Conservation (phyloP, 2,797 vertebrate genomes). For the Heteromormyrus szaboi region DNA sequence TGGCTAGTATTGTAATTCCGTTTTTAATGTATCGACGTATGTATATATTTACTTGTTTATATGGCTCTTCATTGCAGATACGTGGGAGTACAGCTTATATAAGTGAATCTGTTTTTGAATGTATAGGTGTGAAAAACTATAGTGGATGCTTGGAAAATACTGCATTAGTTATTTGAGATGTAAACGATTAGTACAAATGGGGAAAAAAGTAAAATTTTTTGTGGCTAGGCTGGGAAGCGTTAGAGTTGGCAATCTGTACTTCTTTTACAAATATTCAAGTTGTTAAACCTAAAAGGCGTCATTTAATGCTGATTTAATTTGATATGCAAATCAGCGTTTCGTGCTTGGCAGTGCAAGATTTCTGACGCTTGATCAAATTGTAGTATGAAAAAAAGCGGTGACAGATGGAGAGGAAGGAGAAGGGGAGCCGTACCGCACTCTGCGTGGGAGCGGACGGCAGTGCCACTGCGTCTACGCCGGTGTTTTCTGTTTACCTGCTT, state of each 20-base stretch:
- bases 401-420: slow-evolving; percentile 10
- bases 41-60: neutral
- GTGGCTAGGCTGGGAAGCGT: neutral
- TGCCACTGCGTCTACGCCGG: neutral
- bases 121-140: neutral
- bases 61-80: neutral
- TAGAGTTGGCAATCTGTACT: neutral
- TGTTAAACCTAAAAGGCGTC: neutral
- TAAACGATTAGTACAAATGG: neutral
- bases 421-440: neutral
- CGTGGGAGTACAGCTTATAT: neutral
- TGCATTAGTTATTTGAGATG: neutral
- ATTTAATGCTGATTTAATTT: slow-evolving; percentile 11
- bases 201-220: neutral
- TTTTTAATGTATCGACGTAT: neutral
- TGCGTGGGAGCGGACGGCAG: neutral
- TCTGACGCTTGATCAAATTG: neutral
- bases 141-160: neutral
- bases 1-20: neutral
- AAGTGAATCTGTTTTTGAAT: neutral
- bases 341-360: neutral
- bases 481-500: neutral
- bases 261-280: neutral
- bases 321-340: neutral
- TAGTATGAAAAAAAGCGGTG: neutral